phyloP scores from a whole-genome alignment of 2,797 vertebrate species.

The Falco cherrug region DNA sequence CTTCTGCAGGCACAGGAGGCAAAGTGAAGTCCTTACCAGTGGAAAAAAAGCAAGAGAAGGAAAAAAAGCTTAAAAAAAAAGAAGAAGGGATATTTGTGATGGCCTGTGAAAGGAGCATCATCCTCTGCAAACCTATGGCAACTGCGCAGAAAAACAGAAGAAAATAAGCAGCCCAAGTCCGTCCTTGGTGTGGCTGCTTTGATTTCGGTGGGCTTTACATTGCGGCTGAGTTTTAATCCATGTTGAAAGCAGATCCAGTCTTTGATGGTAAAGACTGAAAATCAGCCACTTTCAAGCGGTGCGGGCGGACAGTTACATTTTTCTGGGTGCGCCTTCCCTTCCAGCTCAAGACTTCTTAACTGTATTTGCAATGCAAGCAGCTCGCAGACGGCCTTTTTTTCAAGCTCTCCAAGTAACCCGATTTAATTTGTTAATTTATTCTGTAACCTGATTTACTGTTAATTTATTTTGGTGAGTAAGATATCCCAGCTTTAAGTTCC shows the following conservation, averaged over 20 bases:
- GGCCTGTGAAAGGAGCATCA: accelerated
- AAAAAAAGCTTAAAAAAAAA: background rate
- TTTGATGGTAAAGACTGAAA: background rate
- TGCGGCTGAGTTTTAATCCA: background rate
- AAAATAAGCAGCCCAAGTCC: background rate
- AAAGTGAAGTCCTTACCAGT: background rate
- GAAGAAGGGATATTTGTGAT: background rate
- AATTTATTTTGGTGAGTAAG: slow-evolving; percentile 66
- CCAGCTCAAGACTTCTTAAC: background rate
- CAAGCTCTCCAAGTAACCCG: slow-evolving; percentile 39
- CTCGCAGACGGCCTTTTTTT: background rate
- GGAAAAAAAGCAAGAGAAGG: background rate
- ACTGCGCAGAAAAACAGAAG: background rate
- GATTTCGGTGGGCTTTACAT: background rate
- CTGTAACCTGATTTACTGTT: slow-evolving; percentile 49
- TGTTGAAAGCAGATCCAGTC: background rate
- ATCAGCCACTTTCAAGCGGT: background rate
- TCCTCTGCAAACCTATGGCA: background rate
- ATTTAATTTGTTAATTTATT: slow-evolving; percentile 75
- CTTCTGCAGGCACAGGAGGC: background rate
- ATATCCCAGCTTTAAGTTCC: slow-evolving; percentile 69
- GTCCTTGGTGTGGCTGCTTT: background rate
- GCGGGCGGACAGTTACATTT: background rate
- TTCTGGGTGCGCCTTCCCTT: background rate
- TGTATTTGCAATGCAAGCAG: background rate